Base-by-base conservation (phyloP, 2,888 invertebrate genomes). In the Cryptocephalus moraei region DNA sequence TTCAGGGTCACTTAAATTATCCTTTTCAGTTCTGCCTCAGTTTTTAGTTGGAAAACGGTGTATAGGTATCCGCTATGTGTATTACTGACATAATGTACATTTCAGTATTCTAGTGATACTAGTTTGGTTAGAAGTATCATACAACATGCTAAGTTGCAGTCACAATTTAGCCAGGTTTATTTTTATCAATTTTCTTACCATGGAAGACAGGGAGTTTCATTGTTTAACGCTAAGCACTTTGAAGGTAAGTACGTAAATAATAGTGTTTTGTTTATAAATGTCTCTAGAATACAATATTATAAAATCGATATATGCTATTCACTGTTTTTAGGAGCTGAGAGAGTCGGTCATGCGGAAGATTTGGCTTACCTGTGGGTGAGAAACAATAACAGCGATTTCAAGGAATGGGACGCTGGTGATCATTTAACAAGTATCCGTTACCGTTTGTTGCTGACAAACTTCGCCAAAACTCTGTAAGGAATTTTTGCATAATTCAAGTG, bases 401-500 rank as follows among this genome's bases (percentile, higher is more conserved):
- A 56, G 11, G 41, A 39, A 43, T 48, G 44, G 31, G 43, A 49
- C 8, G 32, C 41, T 39, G 22, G 41, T 32, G 55, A 55, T 33
- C 41, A 45, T n/a, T 11, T 47, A 10, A 51, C 50, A 8, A 49
- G 46, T 32, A 44, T 49, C 4, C 39, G 56, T 11, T 42, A 46
- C 34, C 36, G 44, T 9, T 41, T 36, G 10, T 40, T 56, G 32
- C 50, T 81, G 79, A 75, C 79, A 0, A 80, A 81, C 56, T 82
- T 83, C 62, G 81, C 80, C 0, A 76, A 74, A 59, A 64, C 63
- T 56, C 73, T 76, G 70, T 77, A 59, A 65, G 69, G 2, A 36
- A 36, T 36, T 36, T 36, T 4, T 6, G 6, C 11, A 11, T 6
- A 4, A 46, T 12, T n/a, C 2, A 2, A 4, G n/a, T n/a, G 4